Conservation (phyloP, 2,888 invertebrate species). For the Drosophila bunnanda region DNA sequence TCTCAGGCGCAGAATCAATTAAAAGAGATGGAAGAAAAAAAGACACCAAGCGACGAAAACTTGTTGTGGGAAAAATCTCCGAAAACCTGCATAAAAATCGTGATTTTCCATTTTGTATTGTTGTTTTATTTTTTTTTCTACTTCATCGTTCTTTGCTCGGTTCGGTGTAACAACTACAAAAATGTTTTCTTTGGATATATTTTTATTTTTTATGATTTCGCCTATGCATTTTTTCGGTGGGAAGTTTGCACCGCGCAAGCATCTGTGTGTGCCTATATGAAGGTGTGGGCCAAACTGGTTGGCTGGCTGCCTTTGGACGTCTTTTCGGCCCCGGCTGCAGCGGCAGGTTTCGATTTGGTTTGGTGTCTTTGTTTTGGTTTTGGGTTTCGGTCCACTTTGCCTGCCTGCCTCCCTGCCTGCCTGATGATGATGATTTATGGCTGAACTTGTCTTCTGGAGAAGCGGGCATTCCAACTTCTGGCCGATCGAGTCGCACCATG, state of each 20-base stretch:
- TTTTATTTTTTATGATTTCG: constrained; percentile 59
- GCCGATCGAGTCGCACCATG: constrained; percentile 37
- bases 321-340: constrained; percentile 35
- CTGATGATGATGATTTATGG: constrained; percentile 71
- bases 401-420: constrained; percentile 17
- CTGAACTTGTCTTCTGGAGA: constrained; percentile 76
- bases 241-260: constrained; percentile 50
- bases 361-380: constrained; percentile 25
- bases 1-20: constrained; percentile 77
- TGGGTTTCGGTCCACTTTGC: constrained; percentile 31
- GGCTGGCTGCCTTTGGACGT: constrained; percentile 36
- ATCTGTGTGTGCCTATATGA: constrained; percentile 43
- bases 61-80: constrained; percentile 75
- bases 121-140: constrained; percentile 9
- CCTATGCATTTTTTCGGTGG: constrained; percentile 69
- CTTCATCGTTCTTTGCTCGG: constrained; percentile 20
- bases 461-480: constrained; percentile 59
- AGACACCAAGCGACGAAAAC: constrained; percentile 54
- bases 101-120: constrained; percentile 65
- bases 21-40: constrained; percentile 59
- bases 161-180: constrained; percentile 51
- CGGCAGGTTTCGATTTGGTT: constrained; percentile 39
- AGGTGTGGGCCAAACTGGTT: constrained; percentile 79
- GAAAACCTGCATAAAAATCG: constrained; percentile 76
- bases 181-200: constrained; percentile 67